Evolutionary conservation across 2,797 vertebrate genomes (phyloP).

Genomic region (Tangara arthus): DNA sequence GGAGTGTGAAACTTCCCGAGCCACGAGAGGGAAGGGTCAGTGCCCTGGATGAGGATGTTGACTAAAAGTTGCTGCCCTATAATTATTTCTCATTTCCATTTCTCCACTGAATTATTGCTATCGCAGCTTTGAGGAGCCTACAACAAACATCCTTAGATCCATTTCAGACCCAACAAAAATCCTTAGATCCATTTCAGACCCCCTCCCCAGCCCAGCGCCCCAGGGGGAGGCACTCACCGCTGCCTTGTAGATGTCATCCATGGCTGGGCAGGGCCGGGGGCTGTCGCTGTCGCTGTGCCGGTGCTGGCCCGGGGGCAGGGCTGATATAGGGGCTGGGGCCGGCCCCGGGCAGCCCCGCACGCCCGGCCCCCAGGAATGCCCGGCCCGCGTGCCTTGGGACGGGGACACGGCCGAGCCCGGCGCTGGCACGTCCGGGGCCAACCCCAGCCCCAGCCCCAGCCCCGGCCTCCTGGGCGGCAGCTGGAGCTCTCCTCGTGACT

Average conservation of each 20-base stretch:
- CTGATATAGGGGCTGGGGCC: conserved; percentile 70
- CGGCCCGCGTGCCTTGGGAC: neutral
- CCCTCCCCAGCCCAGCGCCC: rapidly evolving
- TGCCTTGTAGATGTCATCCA: conserved; percentile 86
- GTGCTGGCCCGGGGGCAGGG: neutral
- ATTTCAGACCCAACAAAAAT: neutral
- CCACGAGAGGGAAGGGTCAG: neutral
- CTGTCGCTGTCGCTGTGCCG: neutral
- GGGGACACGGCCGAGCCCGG: neutral
- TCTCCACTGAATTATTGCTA: neutral
- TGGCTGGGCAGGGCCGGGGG: conserved; percentile 41
- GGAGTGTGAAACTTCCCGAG: neutral
- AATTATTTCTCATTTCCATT: neutral
- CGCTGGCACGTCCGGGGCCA: neutral
- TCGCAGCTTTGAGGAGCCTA: neutral
- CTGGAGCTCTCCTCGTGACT: neutral
- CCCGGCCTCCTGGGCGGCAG: neutral
- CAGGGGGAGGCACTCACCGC: conserved; percentile 73
- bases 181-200: rapidly evolving
- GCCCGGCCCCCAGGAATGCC: conserved; percentile 2
- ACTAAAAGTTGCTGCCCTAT: neutral
- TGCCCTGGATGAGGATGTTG: neutral
- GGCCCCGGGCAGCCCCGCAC: neutral
- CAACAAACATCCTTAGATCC: rapidly evolving
- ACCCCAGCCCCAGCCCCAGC: neutral